Evolutionary conservation across 1,140 invertebrate species (phyloP), one percentile per base, ranked within the genome.

Genomic region (Ectropis grisescens): DNA sequence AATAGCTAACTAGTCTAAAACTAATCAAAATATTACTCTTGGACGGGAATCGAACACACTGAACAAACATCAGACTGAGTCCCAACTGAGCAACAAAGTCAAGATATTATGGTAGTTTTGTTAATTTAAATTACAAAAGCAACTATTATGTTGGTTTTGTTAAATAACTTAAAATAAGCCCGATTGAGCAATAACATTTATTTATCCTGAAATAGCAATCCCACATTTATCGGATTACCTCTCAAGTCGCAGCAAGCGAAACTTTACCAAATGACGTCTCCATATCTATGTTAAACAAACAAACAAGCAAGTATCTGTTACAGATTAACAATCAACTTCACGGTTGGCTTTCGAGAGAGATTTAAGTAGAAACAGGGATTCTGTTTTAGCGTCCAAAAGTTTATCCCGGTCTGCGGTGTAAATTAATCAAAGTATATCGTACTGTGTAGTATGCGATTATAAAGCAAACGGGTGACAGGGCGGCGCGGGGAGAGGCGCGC

Each of bases 401-500:
- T 72, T 75, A 54, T 53, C 58, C 58, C 47, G 42, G 43, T 43
- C 47, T 74, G 62, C 33, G 59, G 69, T 66, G 49, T 49, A 57
- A 74, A 69, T 74, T 74, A 72, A 71, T 78, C 70, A 72, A 68
- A 70, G 60, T 67, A 58, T 58, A 42, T 37, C 31, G 40, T 30
- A 41, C 58, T 59, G 39, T 58, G 50, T 48, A 60, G 49, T 57
- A 44, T 49, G 47, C 42, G 66, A 69, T 67, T 76, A 70, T 67
- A 69, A 71, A 68, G 60, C 49, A 29, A 33, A 37, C 24, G 49
- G 44, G 43, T 46, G 38, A 41, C 39, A 47, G 29, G 27, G 44
- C 33, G 44, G 19, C 22, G n/a, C n/a, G 29, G 13, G 33, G 13
- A 16, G 47, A 33, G 37, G 47, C 45, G 46, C 16, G 16, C 16